Percentiles rank a stretch among this genome's conserved stretches.
Evolutionary conservation across 2,797 vertebrate genomes (phyloP).

Genomic region (Phoebastria nigripes): DNA sequence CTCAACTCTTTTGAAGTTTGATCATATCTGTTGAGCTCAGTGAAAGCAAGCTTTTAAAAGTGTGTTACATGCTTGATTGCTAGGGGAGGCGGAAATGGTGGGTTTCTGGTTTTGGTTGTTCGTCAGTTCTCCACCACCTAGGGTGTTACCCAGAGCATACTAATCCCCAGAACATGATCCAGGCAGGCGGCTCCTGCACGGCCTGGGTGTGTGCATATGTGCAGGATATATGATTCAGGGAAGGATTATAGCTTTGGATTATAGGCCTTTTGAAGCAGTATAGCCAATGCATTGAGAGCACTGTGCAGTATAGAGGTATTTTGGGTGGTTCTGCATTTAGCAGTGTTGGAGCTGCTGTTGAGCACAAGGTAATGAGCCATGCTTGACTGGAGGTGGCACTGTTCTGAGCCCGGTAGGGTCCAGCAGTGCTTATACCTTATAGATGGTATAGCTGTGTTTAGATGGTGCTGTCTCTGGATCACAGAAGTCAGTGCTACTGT

Average conservation of each 20-base stretch:
- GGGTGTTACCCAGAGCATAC: not conserved
- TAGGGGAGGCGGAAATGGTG: not conserved
- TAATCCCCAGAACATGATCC: accelerated
- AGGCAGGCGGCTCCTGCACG: not conserved
- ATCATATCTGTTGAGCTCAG: accelerated
- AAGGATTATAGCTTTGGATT: not conserved
- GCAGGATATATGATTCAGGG: not conserved
- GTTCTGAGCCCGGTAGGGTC: not conserved
- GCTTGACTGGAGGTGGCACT: not conserved
- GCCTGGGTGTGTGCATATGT: accelerated
- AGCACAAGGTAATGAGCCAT: not conserved
- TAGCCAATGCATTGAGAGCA: not conserved
- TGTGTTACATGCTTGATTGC: not conserved
- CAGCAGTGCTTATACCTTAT: not conserved
- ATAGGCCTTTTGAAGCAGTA: not conserved
- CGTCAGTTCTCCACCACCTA: not conserved
- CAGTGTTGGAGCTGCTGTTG: accelerated
- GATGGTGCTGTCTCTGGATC: not conserved
- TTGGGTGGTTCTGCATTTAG: not conserved
- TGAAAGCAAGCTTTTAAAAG: not conserved
- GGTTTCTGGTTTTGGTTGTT: not conserved
- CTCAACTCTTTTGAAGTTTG: not conserved
- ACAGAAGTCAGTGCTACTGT: not conserved
- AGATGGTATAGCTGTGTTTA: not conserved
- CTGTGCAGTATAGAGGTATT: not conserved